A percentile compares a stretch with the other conserved stretches of the same genome.
Evolutionary conservation across 2,888 invertebrate species (phyloP).

Genomic region (Girardia tigrina): DNA sequence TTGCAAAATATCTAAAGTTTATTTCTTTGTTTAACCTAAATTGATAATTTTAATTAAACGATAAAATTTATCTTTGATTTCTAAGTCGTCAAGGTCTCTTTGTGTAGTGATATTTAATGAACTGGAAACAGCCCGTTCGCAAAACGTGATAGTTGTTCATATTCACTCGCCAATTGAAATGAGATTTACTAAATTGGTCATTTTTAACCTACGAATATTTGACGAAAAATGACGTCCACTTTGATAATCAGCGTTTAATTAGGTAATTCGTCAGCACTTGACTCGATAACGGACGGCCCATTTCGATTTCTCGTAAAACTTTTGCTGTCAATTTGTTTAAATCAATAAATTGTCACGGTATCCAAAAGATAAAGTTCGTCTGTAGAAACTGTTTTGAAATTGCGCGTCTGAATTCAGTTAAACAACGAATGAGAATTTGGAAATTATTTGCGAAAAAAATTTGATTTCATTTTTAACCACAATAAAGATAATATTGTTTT

Average conservation of each 20-base stretch:
- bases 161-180: slow-evolving; percentile 79
- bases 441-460: too few species aligned
- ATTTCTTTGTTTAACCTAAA: too few species aligned
- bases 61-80: slow-evolving; percentile 67
- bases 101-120: slow-evolving; percentile 88
- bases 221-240: slow-evolving; percentile 89
- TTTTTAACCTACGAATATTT: slow-evolving; percentile 67
- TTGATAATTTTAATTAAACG: slow-evolving; percentile 72
- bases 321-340: too few species aligned
- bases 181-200: slow-evolving; percentile 80
- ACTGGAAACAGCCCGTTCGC: slow-evolving; percentile 82
- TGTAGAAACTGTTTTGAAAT: too few species aligned
- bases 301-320: too few species aligned
- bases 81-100: slow-evolving; percentile 60
- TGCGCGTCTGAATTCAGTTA: too few species aligned
- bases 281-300: slow-evolving; percentile 52
- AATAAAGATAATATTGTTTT: too few species aligned
- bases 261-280: slow-evolving; percentile 72
- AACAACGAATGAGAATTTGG: too few species aligned
- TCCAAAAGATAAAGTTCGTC: too few species aligned
- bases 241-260: slow-evolving; percentile 66
- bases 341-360: too few species aligned
- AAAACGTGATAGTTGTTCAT: slow-evolving; percentile 76
- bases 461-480: too few species aligned
- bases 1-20: too few species aligned